These are phyloP conservation scores for Plebejus argus DNA, from an alignment of 2,888 invertebrate species.

Conservation along the genomic window DNA sequence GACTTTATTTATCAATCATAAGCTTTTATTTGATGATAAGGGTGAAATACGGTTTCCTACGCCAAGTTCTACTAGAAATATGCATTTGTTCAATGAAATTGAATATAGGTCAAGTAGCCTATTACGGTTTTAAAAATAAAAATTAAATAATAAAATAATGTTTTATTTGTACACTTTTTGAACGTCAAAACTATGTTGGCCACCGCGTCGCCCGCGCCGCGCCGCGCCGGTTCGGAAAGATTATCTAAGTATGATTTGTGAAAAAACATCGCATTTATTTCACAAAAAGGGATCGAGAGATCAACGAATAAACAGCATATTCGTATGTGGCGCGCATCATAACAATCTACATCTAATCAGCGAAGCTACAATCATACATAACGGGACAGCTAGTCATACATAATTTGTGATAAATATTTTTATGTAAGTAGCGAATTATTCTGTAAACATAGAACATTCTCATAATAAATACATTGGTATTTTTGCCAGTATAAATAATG, in stretches of 20 bases:
- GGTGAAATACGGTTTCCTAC: no score
- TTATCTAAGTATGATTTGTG: neutral
- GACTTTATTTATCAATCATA: no score
- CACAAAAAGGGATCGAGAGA: neutral
- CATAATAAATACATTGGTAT: neutral
- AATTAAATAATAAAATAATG: no score
- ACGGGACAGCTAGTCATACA: no score
- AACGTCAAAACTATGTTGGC: no score
- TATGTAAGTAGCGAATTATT: neutral
- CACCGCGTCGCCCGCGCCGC: no score
- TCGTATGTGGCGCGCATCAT: constrained; percentile 19
- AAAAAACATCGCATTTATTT: neutral
- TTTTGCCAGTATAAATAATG: neutral
- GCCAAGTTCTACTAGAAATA: no score
- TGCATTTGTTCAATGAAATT: no score
- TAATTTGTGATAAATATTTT: constrained; percentile 25
- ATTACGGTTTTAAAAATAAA: no score
- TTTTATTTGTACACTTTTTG: no score
- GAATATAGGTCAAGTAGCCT: no score
- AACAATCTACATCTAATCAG: constrained; percentile 7
- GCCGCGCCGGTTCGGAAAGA: neutral
- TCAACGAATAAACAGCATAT: constrained; percentile 21
- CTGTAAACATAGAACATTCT: neutral
- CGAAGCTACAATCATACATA: neutral
- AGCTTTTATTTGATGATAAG: no score